These are phyloP conservation scores for Tetragonula carbonaria DNA, from an alignment of 2,888 invertebrate species.

Conservation along the genomic window DNA sequence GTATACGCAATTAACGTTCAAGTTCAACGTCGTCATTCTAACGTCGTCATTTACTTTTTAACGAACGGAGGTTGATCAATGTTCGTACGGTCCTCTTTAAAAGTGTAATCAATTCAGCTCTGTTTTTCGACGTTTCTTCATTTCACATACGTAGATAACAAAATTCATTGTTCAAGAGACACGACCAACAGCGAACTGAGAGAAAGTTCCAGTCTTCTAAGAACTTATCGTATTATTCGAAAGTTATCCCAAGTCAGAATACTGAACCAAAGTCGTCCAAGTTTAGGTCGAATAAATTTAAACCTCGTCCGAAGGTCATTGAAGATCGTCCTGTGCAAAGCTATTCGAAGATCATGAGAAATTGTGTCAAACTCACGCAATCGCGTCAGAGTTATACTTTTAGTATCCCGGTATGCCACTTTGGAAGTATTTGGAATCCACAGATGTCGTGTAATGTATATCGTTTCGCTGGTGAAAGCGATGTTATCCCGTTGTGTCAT, in stretches of 20 bases:
- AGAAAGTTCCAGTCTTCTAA: not conserved
- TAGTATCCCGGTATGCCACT: not conserved
- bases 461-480: conserved; percentile 8
- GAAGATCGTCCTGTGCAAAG: not conserved
- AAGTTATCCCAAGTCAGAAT: not conserved
- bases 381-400: not conserved
- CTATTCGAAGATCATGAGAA: not conserved
- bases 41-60: too few relatives aligned
- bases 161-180: too few relatives aligned
- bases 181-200: not conserved
- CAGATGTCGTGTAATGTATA: not conserved
- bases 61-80: too few relatives aligned
- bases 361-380: not conserved
- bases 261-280: not conserved
- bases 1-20: too few relatives aligned
- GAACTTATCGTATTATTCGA: not conserved
- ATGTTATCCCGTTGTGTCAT: conserved; percentile 49
- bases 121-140: too few relatives aligned
- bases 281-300: not conserved
- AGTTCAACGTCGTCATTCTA: too few relatives aligned
- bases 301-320: not conserved
- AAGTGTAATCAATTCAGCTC: too few relatives aligned
- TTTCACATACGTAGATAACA: too few relatives aligned
- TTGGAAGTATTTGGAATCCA: not conserved
- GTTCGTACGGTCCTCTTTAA: too few relatives aligned